Evolutionary conservation across 1,140 invertebrate genomes (phyloP), one percentile per base, ranked within the genome.

Genomic region (Galendromus occidentalis): DNA sequence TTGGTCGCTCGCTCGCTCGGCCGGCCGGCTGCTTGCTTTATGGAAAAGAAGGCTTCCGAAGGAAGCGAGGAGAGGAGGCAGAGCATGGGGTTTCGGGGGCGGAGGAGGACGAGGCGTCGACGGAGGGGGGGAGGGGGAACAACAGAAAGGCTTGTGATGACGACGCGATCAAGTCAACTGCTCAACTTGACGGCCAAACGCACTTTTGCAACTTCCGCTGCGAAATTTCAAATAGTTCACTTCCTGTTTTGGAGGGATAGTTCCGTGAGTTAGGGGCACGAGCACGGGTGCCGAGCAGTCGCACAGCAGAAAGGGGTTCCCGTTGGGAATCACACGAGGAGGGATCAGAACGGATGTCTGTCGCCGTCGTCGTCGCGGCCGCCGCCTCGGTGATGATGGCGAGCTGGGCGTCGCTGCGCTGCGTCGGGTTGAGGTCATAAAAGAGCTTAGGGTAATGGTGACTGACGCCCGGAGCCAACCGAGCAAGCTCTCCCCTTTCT

Each of bases 361-460:
- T 39, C 33, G 33, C 9, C 33, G 33, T 39, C 33, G 33, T 39
- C 33, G 33, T 39, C 51, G 28, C 45, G 45, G 28, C 28, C 18
- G 45, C 45, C 45, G 28, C 20, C 45, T 22, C 25, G 25, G 25
- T 59, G 14, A 33, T 33, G 14, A 59, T 59, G 51, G 33, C 51
- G 14, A 59, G 14, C 45, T 14, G 18, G 45, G 45, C 18, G 45
- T 47, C 18, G 45, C 22, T 14, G 22, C 51, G 14, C 14, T 14
- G 51, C 25, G 25, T 25, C 17, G 25, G 51, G 51, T 22, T 12
- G 25, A 33, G 51, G 51, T 59, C 51, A 59, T 59, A 59, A 59
- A 59, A 59, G 51, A 59, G 51, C 51, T 59, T 59, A 59, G 51
- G 51, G 51, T 59, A 59, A 59, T 59, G 51, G 51, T 59, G 51